Conservation (phyloP, 2,888 invertebrate species). For the Pandemis cinnamomeana region DNA sequence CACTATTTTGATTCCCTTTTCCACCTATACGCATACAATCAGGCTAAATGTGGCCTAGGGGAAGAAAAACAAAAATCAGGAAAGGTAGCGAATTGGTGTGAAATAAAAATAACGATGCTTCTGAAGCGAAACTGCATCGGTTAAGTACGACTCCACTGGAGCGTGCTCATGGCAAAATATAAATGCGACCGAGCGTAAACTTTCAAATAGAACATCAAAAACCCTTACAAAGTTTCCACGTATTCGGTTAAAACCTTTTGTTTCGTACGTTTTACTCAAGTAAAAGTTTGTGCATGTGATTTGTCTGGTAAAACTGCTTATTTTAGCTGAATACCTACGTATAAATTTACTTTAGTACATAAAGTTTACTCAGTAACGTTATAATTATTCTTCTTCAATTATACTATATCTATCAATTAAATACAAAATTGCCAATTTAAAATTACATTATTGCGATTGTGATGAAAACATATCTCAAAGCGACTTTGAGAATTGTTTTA, state of each 20-base stretch:
- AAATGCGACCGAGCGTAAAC: constrained; percentile 6
- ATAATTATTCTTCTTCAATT: too few relatives aligned
- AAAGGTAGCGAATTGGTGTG: constrained; percentile 7
- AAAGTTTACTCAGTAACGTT: too few relatives aligned
- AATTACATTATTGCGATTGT: too few relatives aligned
- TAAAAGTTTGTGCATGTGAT: background rate
- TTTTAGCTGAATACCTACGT: background rate
- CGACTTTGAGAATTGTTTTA: too few relatives aligned
- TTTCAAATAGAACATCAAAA: constrained; percentile 9
- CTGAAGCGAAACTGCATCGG: constrained; percentile 15
- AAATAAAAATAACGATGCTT: constrained; percentile 14
- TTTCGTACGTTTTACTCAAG: background rate
- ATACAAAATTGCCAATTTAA: too few relatives aligned
- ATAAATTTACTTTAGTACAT: too few relatives aligned
- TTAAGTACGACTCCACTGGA: constrained; percentile 18
- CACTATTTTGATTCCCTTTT: too few relatives aligned
- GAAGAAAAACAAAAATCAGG: background rate
- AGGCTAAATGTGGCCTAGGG: background rate
- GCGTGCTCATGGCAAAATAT: constrained; percentile 10
- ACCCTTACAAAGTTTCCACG: background rate
- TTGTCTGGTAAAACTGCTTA: background rate
- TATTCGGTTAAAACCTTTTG: constrained; percentile 2
- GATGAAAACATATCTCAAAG: too few relatives aligned
- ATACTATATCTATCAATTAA: too few relatives aligned
- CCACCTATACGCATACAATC: too few relatives aligned